Conservation (phyloP, 1,140 invertebrate genomes). For the Drosophila paulistorum region DNA sequence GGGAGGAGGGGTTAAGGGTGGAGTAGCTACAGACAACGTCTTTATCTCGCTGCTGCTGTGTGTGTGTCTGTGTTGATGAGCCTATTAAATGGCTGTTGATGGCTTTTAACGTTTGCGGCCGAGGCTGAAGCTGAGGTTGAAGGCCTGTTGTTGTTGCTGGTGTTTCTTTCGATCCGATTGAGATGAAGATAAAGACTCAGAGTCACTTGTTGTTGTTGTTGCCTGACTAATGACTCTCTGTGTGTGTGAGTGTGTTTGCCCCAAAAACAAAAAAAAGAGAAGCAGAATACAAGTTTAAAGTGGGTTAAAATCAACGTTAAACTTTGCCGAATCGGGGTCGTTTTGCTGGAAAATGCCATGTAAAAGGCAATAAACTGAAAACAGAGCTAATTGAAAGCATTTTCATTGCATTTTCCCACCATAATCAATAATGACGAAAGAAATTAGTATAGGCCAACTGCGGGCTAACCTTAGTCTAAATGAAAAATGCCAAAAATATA, state of each 20-base stretch:
- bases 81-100: conserved; percentile 76
- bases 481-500: no score
- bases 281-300: conserved; percentile 68
- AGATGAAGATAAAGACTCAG: conserved; percentile 49
- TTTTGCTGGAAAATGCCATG: conserved; percentile 1
- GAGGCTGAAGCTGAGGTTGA: conserved; percentile 4
- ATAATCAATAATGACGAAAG: neutral
- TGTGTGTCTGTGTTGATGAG: conserved; percentile 64
- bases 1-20: conserved; percentile 34
- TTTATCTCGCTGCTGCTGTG: neutral
- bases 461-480: neutral
- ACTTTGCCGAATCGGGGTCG: conserved; percentile 43
- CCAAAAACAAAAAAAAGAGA: conserved; percentile 33
- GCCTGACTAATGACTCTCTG: conserved; percentile 62
- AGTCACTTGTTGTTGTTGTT: conserved; percentile 39
- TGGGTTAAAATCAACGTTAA: conserved; percentile 63
- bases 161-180: conserved; percentile 67
- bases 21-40: conserved; percentile 21
- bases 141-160: conserved; percentile 25
- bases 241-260: conserved; percentile 35
- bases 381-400: neutral
- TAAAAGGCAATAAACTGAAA: no score
- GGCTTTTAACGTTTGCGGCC: conserved; percentile 45
- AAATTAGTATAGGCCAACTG: no score
- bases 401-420: neutral